Evolutionary conservation across 2,888 invertebrate species (phyloP), one percentile per base, ranked within the genome.

Genomic region (Tenthredo amoena): DNA sequence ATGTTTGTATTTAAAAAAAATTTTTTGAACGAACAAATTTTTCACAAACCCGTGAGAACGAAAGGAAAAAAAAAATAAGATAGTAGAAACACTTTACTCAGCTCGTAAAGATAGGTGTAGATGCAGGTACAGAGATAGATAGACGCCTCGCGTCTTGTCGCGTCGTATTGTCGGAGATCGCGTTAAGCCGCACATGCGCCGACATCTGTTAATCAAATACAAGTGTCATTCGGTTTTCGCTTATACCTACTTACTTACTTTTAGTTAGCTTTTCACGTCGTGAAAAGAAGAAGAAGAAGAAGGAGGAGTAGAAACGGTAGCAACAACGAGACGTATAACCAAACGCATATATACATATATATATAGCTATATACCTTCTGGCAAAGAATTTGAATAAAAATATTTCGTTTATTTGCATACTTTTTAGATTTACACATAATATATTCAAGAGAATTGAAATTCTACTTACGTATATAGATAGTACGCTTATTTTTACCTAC

Each of bases 171-270:
- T 37, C 34, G 18, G 55, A 77, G 31, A 68, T 68, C 68, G 31
- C 12, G 40, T n/a, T 81, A 62, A 62, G 50, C 71, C 82, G 55
- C 88, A 87, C 87, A 87, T 89, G 89, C 88, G 89, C 87, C 90
- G 88, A 89, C 89, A 90, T 89, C 88, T 88, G 90, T 88, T 91
- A 91, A 91, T 91, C 91, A 92, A 91, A 91, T 89, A 92, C 92
- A 91, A 91, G 92, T 92, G 92, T 92, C 83, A 71, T 71, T 65
- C 68, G 68, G 62, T 81, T 58, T 81, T 81, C 58, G 62, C 81
- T 81, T 37, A 79, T 47, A 37, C n/a, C 47, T 47, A 72, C 40
- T 72, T 72, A 79, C 31, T n/a, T 31, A 77, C 10, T 31, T 34
- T 55, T n/a, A 18, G 55, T 79, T 15, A 31, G 5, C 26, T 26